A percentile compares a stretch with the other conserved stretches of the same genome.
These are phyloP conservation scores for Bathynomus jamesi DNA, from an alignment of 1,140 invertebrate species.

Conservation along the genomic window DNA sequence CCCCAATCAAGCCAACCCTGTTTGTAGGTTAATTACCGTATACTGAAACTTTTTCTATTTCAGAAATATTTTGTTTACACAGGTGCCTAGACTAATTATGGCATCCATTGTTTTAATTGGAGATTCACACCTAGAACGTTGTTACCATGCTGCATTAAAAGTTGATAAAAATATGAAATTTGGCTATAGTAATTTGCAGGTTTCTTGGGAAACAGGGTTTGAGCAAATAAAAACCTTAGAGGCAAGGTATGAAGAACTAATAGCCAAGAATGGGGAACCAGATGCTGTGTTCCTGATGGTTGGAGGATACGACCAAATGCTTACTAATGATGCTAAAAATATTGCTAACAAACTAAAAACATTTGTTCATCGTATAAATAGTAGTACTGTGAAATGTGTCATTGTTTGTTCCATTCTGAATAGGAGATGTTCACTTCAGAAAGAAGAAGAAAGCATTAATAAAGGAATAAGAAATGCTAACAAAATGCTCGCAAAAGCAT, in stretches of 20 bases:
- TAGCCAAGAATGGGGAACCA: background rate
- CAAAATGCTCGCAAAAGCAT: background rate
- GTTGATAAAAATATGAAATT: background rate
- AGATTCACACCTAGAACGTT: background rate
- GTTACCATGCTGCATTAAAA: background rate
- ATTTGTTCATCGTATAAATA: background rate
- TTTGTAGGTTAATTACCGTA: too few relatives aligned
- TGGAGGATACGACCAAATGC: background rate
- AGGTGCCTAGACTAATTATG: background rate
- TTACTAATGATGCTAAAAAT: background rate
- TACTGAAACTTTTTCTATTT: background rate
- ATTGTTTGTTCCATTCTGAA: background rate
- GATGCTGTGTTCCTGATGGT: background rate
- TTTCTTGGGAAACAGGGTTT: background rate
- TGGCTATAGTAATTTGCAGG: background rate
- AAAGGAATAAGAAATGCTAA: background rate
- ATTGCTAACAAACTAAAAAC: background rate
- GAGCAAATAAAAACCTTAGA: background rate
- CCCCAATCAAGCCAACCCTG: too few relatives aligned
- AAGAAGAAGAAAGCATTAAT: background rate
- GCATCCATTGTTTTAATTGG: background rate
- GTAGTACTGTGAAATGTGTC: background rate
- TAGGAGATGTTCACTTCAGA: background rate
- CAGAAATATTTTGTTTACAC: background rate
- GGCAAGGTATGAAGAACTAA: background rate